Base-by-base conservation (phyloP, 2,888 invertebrate genomes). In the Microdon myrmicae region DNA sequence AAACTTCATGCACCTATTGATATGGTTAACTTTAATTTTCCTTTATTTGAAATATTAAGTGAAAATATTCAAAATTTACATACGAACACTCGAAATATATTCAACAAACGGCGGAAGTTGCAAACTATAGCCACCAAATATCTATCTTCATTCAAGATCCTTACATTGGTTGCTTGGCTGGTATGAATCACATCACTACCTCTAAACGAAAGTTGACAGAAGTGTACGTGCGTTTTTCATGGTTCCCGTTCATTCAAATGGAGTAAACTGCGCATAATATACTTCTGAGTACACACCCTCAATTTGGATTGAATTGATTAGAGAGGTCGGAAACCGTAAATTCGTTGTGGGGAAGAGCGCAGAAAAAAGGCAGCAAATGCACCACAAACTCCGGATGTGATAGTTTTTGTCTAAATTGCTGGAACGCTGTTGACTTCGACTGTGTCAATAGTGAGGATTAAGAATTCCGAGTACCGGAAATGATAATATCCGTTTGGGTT, bases 351-450 rank as follows among this genome's bases (percentile, higher is more conserved):
- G 6, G n/a, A 9, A 22, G 13, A 17, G 31, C 29, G 10, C 20
- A 23, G 10, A 2, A 17, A n/a, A 29, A n/a, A 31, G 9, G 25
- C 20, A 41, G 17, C 7, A 19, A 12, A 23, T 13, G 20, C 41
- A 45, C 45, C 64, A 26, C 51, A 56, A 51, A 32, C 41, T 56
- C 56, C 64, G 64, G 56, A 64, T 56, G 45, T 43, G 51, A 56
- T 64, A 64, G 64, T 64, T 64, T 64, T 64, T 64, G 64, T 51
- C 51, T 56, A 64, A 64, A 56, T 64, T 64, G 64, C 56, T 56
- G 56, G 47, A 64, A 56, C 51, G 56, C 56, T 64, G 51, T 56
- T 51, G 56, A 64, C 64, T 51, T 51, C 51, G 34, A 26, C 41
- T 56, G 41, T 64, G 56, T 64, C 64, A 64, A 64, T 64, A 64